These are phyloP conservation scores for Knipowitschia caucasica DNA, from an alignment of 2,797 vertebrate species.

Conservation along the genomic window DNA sequence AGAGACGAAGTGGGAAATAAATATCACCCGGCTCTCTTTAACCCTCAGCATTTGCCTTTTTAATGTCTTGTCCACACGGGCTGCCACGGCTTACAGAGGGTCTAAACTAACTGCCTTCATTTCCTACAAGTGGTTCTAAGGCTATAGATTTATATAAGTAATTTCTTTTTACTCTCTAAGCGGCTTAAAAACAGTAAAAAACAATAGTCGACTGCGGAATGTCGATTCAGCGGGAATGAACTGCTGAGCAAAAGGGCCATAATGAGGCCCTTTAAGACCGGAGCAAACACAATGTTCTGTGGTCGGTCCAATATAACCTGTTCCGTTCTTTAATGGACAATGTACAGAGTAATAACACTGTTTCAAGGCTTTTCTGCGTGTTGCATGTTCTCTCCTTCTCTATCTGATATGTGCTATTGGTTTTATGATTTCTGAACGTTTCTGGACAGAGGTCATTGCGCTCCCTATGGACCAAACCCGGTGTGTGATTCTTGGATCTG, in stretches of 20 bases:
- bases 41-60: constrained; percentile 29
- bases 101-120: not conserved
- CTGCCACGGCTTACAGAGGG: constrained; percentile 4
- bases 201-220: constrained; percentile 4
- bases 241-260: not conserved
- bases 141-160: constrained; percentile 15
- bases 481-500: too few relatives aligned
- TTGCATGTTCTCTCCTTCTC: too few relatives aligned
- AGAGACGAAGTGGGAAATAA: constrained; percentile 39
- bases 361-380: too few relatives aligned
- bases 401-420: too few relatives aligned
- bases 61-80: constrained; percentile 9
- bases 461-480: too few relatives aligned
- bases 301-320: not conserved
- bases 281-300: not conserved
- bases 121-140: not conserved
- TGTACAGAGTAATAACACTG: too few relatives aligned
- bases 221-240: not conserved
- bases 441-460: too few relatives aligned
- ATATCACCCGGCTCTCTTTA: constrained; percentile 26
- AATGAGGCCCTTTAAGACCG: not conserved
- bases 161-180: constrained; percentile 11
- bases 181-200: constrained; percentile 6
- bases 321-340: too few relatives aligned
- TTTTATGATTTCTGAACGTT: too few relatives aligned